These are phyloP conservation scores for Acrossocheilus fasciatus DNA, from an alignment of 2,797 vertebrate genomes.

Conservation along the genomic window DNA sequence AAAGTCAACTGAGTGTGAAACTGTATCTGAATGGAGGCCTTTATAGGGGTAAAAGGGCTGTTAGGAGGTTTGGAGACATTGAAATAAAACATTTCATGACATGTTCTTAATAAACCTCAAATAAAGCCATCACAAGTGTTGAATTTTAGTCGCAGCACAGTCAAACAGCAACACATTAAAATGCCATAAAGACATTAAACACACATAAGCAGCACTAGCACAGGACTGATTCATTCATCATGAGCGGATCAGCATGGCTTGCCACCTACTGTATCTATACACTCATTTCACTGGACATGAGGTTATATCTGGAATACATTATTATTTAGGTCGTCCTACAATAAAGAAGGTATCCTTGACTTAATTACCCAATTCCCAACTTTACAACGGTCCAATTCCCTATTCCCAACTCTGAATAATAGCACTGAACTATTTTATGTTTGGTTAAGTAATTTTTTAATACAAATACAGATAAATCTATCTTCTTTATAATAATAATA, in stretches of 20 bases:
- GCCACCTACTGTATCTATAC: constrained; percentile 29
- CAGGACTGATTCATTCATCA: constrained; percentile 13
- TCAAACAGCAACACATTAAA: constrained; percentile 25
- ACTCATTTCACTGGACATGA: constrained; percentile 1
- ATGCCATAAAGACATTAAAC: background rate
- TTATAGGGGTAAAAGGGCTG: background rate
- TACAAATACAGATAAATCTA: background rate
- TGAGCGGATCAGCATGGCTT: constrained; percentile 36
- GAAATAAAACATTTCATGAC: constrained; percentile 23
- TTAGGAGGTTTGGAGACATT: constrained; percentile 4
- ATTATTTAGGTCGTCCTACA: background rate
- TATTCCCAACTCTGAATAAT: background rate
- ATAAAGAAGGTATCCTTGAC: background rate
- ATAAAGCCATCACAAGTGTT: background rate
- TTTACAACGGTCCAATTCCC: background rate
- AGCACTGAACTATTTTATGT: background rate
- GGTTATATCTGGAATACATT: background rate
- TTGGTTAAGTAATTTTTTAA: background rate
- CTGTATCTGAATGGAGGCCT: constrained; percentile 43
- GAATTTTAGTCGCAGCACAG: background rate
- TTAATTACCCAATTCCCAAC: background rate
- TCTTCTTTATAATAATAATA: background rate
- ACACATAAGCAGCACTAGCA: background rate
- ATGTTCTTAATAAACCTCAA: background rate
- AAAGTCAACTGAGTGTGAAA: background rate